Base-by-base conservation (phyloP, 2,888 invertebrate species). In the Rotaria sp. region DNA sequence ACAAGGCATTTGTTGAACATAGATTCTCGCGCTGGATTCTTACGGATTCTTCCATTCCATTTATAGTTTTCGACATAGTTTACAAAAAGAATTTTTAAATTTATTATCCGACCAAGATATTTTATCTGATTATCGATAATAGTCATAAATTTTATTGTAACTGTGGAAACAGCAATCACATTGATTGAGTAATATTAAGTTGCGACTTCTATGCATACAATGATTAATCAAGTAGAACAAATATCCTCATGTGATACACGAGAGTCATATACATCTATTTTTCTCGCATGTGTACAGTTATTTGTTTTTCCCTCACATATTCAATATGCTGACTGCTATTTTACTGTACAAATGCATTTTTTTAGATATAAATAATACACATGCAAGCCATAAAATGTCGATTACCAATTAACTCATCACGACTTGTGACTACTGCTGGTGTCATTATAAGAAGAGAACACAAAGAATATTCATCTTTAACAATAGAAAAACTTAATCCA, bases 401-500 rank as follows among this genome's bases (percentile, higher is more conserved):
- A 67, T 35, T 67, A 67, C 2, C 67, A 10, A 1, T 67, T 35
- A 67, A 35, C 35, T 35, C 67, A 35, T 3, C 67, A 18, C 67
- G 67, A 67, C 4, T 30, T 15, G 0, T 67, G 4, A 0, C 30
- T 18, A 35, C 67, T 7, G 35, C 13, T 35, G 35, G n/a, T 67
- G 0, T 15, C 1, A 67, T 18, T 15, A 18, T 3, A 30, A 13
- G 35, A 35, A 67, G 13, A 67, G 67, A 35, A 18, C 67, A 67
- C 15, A 35, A 67, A 67, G 18, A 15, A 2, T 4, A 67, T 67
- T 11, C 67, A 88, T 90, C 90, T 41, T 88, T 92, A 74, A 89
- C 90, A 57, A 89, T 95, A 89, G 94, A 95, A 7, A 96, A 94
- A 90, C 93, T 99, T 88, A 99, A 97, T 91, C 96, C 96, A 5